A percentile compares a stretch with the other conserved stretches of the same genome.
Evolutionary conservation across 1,140 invertebrate genomes (phyloP).

Genomic region (Diorhabda carinulata): DNA sequence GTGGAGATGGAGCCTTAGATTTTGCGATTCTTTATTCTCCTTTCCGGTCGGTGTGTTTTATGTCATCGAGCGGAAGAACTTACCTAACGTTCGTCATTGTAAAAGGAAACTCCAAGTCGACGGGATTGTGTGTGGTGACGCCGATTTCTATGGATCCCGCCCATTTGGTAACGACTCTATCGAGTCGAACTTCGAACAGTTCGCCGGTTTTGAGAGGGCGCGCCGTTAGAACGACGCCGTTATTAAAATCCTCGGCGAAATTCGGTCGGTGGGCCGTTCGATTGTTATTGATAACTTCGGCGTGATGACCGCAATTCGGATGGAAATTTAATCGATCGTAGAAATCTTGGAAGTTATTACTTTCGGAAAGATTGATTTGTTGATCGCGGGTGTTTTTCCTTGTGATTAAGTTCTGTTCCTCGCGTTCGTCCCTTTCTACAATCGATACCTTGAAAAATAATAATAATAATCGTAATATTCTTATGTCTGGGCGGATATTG

Average conservation of each 20-base stretch:
- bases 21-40: too few relatives aligned
- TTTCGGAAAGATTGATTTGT: slow-evolving; percentile 35
- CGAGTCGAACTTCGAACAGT: slow-evolving; percentile 87
- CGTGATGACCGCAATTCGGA: slow-evolving; percentile 84
- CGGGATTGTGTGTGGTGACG: slow-evolving; percentile 85
- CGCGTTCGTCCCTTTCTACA: slow-evolving; percentile 73
- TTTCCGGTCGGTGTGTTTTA: too few relatives aligned
- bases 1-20: too few relatives aligned
- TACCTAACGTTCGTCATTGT: slow-evolving; percentile 92
- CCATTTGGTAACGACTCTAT: slow-evolving; percentile 88
- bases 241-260: slow-evolving; percentile 91
- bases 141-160: slow-evolving; percentile 94
- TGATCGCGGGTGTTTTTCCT: slow-evolving; percentile 58
- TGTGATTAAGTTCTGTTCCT: slow-evolving; percentile 72
- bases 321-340: slow-evolving; percentile 80
- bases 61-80: background rate
- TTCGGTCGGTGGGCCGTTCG: slow-evolving; percentile 87
- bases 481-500: too few relatives aligned
- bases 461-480: too few relatives aligned
- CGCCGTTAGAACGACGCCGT: slow-evolving; percentile 90
- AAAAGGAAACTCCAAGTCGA: slow-evolving; percentile 87
- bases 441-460: slow-evolving; percentile 62
- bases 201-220: slow-evolving; percentile 79
- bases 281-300: slow-evolving; percentile 85
- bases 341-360: slow-evolving; percentile 44